phyloP scores from a whole-genome alignment of 2,113 vertebrate species.

The Rhegmatorhina hoffmannsi region DNA sequence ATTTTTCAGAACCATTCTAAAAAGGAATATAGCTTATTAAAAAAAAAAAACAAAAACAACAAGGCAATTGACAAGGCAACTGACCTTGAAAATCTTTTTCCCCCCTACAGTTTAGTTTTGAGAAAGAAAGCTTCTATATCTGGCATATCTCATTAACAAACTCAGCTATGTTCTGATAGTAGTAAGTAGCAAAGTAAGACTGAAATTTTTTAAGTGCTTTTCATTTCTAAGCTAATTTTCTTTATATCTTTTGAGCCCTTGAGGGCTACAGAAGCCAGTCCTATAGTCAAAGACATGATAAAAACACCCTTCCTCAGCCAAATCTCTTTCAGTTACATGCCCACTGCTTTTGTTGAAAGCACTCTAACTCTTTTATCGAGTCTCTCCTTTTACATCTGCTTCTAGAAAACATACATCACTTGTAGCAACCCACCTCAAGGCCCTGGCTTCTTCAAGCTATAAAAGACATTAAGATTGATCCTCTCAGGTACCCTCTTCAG shows the following conservation, averaged over 20 bases:
- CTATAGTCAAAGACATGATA: constrained; percentile 23
- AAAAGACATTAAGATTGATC: not conserved
- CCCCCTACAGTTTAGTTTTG: not conserved
- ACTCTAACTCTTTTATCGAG: not conserved
- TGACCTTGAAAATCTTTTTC: not conserved
- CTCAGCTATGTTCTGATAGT: not conserved
- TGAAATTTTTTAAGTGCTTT: constrained; percentile 56
- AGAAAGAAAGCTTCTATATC: not conserved
- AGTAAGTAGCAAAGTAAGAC: constrained; percentile 35
- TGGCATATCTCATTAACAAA: constrained; percentile 1
- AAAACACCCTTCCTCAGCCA: constrained; percentile 10
- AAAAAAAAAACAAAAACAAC: not conserved
- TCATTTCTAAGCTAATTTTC: constrained; percentile 54
- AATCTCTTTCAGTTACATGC: not conserved
- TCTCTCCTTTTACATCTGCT: accelerated
- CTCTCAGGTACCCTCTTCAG: not conserved
- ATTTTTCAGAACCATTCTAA: not conserved
- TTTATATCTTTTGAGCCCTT: not conserved
- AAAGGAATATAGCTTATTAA: not conserved
- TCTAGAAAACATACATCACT: not conserved
- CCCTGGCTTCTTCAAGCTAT: not conserved
- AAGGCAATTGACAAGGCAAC: not conserved
- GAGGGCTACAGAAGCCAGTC: constrained; percentile 28
- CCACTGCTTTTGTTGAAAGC: not conserved
- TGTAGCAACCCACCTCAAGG: not conserved